phyloP scores from a whole-genome alignment of 2,113 vertebrate species.

The Eurypyga helias region DNA sequence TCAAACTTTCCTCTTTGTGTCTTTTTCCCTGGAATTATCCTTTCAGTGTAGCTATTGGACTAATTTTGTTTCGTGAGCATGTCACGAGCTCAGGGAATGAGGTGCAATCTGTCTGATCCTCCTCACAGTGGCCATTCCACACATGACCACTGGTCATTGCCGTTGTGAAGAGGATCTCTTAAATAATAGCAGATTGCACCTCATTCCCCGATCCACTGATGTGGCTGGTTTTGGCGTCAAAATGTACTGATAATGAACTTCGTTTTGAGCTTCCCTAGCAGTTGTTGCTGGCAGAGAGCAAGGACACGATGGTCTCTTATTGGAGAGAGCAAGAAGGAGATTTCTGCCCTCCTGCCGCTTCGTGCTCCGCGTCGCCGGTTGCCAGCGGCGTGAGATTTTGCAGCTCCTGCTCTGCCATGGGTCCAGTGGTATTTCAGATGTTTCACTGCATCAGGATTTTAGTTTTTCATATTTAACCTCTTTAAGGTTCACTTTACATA shows the following conservation, averaged over 20 bases:
- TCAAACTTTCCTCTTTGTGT: neutral
- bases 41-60: neutral
- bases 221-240: neutral
- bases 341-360: neutral
- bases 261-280: neutral
- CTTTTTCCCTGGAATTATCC: neutral
- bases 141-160: neutral
- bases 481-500: neutral
- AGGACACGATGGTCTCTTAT: neutral
- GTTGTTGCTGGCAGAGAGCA: neutral
- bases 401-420: neutral
- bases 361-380: rapidly evolving
- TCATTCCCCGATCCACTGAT: neutral
- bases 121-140: too few relatives aligned
- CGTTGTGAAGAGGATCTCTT: neutral
- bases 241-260: neutral
- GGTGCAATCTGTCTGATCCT: too few relatives aligned
- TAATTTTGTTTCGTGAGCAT: neutral
- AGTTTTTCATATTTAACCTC: neutral
- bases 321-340: neutral
- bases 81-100: too few relatives aligned
- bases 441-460: neutral
- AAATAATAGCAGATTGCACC: neutral
- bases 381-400: neutral
- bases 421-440: neutral